phyloP scores from a whole-genome alignment of 1,140 invertebrate species.

The Pantala flavescens region DNA sequence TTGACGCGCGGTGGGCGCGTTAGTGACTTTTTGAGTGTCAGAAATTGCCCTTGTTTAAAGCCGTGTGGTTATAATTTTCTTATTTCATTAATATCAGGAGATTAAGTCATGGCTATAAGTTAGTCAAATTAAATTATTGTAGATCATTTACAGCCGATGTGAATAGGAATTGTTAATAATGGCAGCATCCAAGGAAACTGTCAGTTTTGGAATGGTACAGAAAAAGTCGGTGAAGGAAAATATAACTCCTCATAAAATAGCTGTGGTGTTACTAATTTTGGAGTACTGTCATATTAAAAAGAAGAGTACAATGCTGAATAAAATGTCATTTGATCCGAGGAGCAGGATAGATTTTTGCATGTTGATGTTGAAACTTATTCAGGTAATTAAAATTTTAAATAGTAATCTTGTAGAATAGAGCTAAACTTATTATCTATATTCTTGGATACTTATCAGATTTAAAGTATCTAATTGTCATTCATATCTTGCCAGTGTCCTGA shows the following conservation, averaged over 20 bases:
- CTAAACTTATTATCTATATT: too few relatives aligned
- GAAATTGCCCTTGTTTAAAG: too few relatives aligned
- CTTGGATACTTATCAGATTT: conserved; percentile 10
- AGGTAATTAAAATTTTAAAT: conserved; percentile 32
- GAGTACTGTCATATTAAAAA: conserved; percentile 13
- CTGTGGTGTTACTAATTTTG: conserved; percentile 6
- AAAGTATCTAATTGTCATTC: background rate
- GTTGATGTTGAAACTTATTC: conserved; percentile 48
- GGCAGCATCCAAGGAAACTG: background rate
- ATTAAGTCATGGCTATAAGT: too few relatives aligned
- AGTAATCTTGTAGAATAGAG: too few relatives aligned
- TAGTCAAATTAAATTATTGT: too few relatives aligned
- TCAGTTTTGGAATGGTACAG: conserved; percentile 12
- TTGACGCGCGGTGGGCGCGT: too few relatives aligned
- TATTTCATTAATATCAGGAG: too few relatives aligned
- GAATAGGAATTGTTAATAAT: background rate
- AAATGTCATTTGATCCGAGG: background rate
- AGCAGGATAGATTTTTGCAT: conserved; percentile 43
- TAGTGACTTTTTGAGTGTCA: too few relatives aligned
- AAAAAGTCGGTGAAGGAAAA: conserved; percentile 12
- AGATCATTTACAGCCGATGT: too few relatives aligned
- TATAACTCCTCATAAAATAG: conserved; percentile 16
- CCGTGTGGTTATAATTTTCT: too few relatives aligned
- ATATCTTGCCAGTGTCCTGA: conserved; percentile 44
- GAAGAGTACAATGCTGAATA: background rate